phyloP scores from a whole-genome alignment of 2,113 vertebrate species.

The Zosterops hypoxanthus region DNA sequence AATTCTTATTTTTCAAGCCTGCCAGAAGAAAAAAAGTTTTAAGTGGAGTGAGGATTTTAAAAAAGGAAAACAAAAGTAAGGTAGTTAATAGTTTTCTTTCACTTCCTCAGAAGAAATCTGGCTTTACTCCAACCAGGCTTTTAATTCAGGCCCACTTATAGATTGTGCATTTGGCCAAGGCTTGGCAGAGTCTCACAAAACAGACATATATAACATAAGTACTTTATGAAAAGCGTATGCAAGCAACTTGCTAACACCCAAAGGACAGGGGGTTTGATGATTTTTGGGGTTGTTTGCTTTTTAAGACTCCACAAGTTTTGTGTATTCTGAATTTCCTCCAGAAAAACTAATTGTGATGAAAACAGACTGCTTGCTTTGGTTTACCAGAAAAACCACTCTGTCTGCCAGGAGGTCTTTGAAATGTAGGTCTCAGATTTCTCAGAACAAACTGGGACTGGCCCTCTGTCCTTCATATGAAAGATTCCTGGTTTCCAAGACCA shows the following conservation, averaged over 20 bases:
- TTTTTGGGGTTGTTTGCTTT: not conserved
- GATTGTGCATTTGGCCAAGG: not conserved
- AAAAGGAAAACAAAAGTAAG: not conserved
- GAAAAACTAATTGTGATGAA: not conserved
- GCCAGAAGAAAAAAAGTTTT: not conserved
- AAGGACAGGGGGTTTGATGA: not conserved
- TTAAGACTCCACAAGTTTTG: not conserved
- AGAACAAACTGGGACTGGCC: not conserved
- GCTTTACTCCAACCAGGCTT: not conserved
- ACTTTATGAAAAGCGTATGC: not conserved
- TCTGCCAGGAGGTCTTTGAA: not conserved
- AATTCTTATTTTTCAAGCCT: not conserved
- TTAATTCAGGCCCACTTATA: not conserved
- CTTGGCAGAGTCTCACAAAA: not conserved
- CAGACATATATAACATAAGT: not conserved
- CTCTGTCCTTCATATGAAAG: not conserved
- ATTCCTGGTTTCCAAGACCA: not conserved
- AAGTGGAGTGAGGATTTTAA: accelerated
- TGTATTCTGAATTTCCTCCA: not conserved
- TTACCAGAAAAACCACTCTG: not conserved
- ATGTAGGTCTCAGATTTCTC: not conserved
- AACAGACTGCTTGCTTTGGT: not conserved
- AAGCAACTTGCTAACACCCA: not conserved
- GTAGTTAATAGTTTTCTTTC: not conserved
- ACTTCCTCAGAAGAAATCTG: not conserved